Percentiles rank a stretch among this genome's conserved stretches.
Evolutionary conservation across 2,888 invertebrate species (phyloP).

Genomic region (Rhorus exstirpatorius): DNA sequence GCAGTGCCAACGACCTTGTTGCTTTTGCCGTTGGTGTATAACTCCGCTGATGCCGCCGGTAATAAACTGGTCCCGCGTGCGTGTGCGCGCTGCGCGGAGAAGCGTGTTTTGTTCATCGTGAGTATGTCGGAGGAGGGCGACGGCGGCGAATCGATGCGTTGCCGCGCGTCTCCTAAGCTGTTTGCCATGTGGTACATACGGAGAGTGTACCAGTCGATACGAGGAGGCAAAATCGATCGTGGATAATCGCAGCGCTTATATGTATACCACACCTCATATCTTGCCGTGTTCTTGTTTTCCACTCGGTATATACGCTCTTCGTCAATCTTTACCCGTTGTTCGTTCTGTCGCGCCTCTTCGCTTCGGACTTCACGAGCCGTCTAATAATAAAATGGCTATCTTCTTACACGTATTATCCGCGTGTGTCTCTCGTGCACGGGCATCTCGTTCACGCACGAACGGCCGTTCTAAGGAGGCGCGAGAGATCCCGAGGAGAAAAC

Average conservation of each 20-base stretch:
- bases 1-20: slow-evolving; percentile 75
- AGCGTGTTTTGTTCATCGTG: slow-evolving; percentile 51
- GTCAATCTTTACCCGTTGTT: slow-evolving; percentile 46
- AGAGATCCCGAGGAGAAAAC: slow-evolving; percentile 67
- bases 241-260: slow-evolving; percentile 23
- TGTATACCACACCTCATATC: slow-evolving; percentile 11
- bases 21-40: slow-evolving; percentile 29
- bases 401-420: slow-evolving; percentile 67
- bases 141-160: slow-evolving; percentile 48
- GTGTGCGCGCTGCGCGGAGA: slow-evolving; percentile 20
- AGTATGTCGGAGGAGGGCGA: slow-evolving; percentile 50
- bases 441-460: slow-evolving; percentile 78
- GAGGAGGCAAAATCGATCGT: slow-evolving; percentile 38
- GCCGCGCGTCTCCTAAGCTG: slow-evolving; percentile 29
- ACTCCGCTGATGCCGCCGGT: slow-evolving; percentile 56
- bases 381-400: slow-evolving; percentile 79
- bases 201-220: slow-evolving; percentile 55
- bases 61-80: slow-evolving; percentile 71
- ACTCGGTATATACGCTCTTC: slow-evolving; percentile 35
- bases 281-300: slow-evolving; percentile 53
- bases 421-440: slow-evolving; percentile 47
- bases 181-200: slow-evolving; percentile 42
- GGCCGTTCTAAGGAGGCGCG: slow-evolving; percentile 75
- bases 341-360: slow-evolving; percentile 46
- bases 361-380: slow-evolving; percentile 34